Percentiles rank a stretch among this genome's conserved stretches.
These are phyloP conservation scores for Campaea margaritaria DNA, from an alignment of 2,888 invertebrate genomes.

Conservation along the genomic window DNA sequence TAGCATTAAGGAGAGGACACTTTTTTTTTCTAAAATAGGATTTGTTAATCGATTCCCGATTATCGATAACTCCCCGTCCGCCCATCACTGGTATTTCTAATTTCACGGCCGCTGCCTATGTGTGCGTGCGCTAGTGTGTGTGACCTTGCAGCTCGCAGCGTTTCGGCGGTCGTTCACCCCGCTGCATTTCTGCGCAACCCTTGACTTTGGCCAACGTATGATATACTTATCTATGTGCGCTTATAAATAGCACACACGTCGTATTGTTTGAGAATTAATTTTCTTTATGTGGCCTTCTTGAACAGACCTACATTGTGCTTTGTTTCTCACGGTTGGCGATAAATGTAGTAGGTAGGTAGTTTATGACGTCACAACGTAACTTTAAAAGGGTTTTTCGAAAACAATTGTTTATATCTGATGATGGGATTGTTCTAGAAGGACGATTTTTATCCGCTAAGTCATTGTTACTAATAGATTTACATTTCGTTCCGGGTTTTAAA, in stretches of 20 bases:
- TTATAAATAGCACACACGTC: slow-evolving; percentile 18
- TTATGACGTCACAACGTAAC: slow-evolving; percentile 15
- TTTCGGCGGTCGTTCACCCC: slow-evolving; percentile 82
- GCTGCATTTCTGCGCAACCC: slow-evolving; percentile 75
- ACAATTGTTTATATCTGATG: slow-evolving; percentile 7
- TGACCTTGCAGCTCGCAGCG: slow-evolving; percentile 79
- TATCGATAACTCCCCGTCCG: slow-evolving; percentile 45
- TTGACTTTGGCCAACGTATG: slow-evolving; percentile 67
- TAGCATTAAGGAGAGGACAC: too few relatives aligned
- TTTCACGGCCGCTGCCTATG: slow-evolving; percentile 78
- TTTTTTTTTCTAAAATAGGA: too few relatives aligned
- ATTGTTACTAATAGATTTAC: slow-evolving; percentile 7
- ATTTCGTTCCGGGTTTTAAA: slow-evolving; percentile 3
- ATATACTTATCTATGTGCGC: slow-evolving; percentile 32
- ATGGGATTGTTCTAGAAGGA: slow-evolving; percentile 19
- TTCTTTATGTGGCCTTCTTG: slow-evolving; percentile 22
- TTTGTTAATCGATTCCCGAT: not conserved
- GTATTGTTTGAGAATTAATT: slow-evolving; percentile 24
- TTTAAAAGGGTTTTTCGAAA: slow-evolving; percentile 16
- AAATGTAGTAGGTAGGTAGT: slow-evolving; percentile 8
- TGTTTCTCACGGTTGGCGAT: slow-evolving; percentile 22
- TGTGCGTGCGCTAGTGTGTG: slow-evolving; percentile 69
- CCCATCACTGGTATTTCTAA: slow-evolving; percentile 79
- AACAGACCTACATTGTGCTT: slow-evolving; percentile 30
- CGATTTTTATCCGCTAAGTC: slow-evolving; percentile 12